Evolutionary conservation across 2,888 invertebrate species (phyloP), one percentile per base, ranked within the genome.

Genomic region (Eretmocerus hayati): DNA sequence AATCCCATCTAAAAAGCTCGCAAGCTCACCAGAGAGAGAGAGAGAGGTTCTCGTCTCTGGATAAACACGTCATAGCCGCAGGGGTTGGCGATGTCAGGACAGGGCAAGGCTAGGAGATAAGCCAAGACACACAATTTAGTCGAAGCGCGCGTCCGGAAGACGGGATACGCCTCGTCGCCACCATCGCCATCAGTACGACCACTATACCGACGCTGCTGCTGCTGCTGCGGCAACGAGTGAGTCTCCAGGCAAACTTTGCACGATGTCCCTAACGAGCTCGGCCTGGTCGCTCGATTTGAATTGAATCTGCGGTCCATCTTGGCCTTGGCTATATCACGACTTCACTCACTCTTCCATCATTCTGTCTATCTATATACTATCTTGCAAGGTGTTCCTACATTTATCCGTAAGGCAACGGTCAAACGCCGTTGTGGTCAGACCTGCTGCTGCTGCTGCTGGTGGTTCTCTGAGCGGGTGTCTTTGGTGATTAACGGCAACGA

Each of bases 401-500:
- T 23, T 19, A 53, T 59, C 58, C 59, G 55, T 51, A 47, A 58
- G 58, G 56, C 59, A 56, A 59, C 53, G 63, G 60, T 62, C 65
- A 62, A 48, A 50, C 63, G 63, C 59, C n/a, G 62, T 60, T 66
- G 70, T 62, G 69, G 70, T 70, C 66, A 66, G 63, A 62, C 26
- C 20, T 18, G 42, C 18, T 19, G 15, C 11, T 30, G 15, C 36
- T 46, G 30, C 35, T 26, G 39, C 23, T n/a, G 26, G 4, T n/a
- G 15, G 2, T 4, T 26, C 26, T 26, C n/a, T n/a, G 9, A 61
- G 63, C 57, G 58, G 55, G 59, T 58, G 65, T 66, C 69, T 70
- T 69, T 69, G 66, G 67, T 70, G 70, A 71, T 71, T 71, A 71
- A 68, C 68, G 66, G 67, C 22, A 67, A 44, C 30, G 68, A 44